Conservation (phyloP, 2,113 vertebrate genomes). For the Colaptes auratus region DNA sequence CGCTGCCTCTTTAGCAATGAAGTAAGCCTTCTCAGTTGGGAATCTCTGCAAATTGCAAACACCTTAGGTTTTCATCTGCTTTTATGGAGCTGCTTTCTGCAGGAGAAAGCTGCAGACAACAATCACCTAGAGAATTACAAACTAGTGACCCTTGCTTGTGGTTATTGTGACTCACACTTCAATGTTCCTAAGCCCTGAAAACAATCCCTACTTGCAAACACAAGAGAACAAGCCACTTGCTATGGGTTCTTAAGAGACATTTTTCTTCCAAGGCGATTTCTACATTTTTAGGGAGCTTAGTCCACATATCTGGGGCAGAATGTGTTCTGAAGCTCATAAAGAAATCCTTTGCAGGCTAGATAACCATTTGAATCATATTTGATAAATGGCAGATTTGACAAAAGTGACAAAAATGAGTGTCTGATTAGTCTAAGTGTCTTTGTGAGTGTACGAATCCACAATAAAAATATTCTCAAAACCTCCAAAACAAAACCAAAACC, state of each 20-base stretch:
- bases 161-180: conserved; percentile 13
- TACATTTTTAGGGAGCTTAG: not conserved
- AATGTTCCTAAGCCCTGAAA: not conserved
- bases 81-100: not conserved
- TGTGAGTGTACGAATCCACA: not conserved
- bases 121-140: not conserved
- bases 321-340: not conserved
- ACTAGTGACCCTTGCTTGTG: conserved; percentile 15
- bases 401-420: not conserved
- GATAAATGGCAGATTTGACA: not conserved
- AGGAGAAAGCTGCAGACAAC: not conserved
- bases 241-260: not conserved
- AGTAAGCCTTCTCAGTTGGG: conserved; percentile 92
- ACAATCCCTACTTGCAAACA: not conserved
- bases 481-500: too few relatives aligned
- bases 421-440: not conserved
- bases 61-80: conserved; percentile 42
- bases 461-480: not conserved
- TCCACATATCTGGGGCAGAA: not conserved
- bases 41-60: conserved; percentile 82
- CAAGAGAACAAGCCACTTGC: not conserved
- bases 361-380: not conserved
- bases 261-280: not conserved
- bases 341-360: not conserved
- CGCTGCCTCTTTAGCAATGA: conserved; percentile 93